Evolutionary conservation across 2,888 invertebrate genomes (phyloP).

Genomic region (Hemistola chrysoprasaria): DNA sequence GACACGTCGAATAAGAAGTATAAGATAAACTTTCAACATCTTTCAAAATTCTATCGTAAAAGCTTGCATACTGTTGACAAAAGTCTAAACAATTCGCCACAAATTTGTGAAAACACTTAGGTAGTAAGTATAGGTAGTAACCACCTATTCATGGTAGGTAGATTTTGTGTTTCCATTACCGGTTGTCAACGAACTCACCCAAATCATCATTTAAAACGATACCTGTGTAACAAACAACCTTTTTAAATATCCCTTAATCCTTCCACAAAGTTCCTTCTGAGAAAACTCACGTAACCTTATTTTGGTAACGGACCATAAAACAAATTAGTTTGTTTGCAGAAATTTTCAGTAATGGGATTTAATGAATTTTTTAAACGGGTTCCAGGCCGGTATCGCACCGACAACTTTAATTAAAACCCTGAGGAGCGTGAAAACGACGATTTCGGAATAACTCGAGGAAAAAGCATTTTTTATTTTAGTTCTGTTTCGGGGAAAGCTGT

Average conservation of each 20-base stretch:
- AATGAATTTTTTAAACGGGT: conserved; percentile 64
- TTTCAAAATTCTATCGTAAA: no score
- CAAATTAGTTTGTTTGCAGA: conserved; percentile 50
- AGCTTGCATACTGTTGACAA: no score
- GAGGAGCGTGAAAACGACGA: conserved; percentile 56
- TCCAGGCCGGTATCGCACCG: conserved; percentile 46
- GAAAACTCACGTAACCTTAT: conserved; percentile 18
- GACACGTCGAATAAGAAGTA: no score
- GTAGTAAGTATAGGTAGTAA: no score
- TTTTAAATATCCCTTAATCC: conserved; percentile 3
- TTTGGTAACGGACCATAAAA: conserved; percentile 18
- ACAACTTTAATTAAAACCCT: conserved; percentile 70
- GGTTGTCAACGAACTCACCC: no score
- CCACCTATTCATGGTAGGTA: no score
- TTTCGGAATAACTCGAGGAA: conserved; percentile 54
- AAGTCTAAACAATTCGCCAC: no score
- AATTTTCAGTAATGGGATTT: conserved; percentile 49
- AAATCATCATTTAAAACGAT: no score
- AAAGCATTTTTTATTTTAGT: conserved; percentile 40
- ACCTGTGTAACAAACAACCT: no score
- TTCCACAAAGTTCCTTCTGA: conserved; percentile 16
- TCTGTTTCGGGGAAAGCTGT: conserved; percentile 35
- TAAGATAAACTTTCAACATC: no score
- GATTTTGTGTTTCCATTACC: no score
- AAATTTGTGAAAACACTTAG: no score